Evolutionary conservation across 1,140 invertebrate species (phyloP).

Genomic region (Atta texana): DNA sequence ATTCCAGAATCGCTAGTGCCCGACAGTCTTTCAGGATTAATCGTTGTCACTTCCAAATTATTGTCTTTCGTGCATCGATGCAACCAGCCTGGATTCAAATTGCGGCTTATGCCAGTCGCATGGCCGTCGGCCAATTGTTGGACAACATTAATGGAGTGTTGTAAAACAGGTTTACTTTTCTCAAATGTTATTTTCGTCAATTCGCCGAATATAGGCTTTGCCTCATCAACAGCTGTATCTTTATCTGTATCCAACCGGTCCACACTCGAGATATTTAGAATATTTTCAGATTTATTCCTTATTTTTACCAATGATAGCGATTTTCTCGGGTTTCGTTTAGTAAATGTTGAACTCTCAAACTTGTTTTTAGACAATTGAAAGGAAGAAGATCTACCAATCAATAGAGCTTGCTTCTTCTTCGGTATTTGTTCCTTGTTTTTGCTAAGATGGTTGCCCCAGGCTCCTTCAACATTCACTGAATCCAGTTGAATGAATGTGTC

Average conservation of each 20-base stretch:
- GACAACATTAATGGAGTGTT: constrained; percentile 83
- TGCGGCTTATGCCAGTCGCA: constrained; percentile 75
- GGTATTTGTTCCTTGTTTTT: constrained; percentile 78
- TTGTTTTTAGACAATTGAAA: constrained; percentile 89
- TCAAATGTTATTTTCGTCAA: constrained; percentile 77
- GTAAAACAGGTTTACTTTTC: constrained; percentile 65
- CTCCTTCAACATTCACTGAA: constrained; percentile 83
- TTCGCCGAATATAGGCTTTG: constrained; percentile 69
- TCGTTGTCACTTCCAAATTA: constrained; percentile 54
- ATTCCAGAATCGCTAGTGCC: constrained; percentile 78
- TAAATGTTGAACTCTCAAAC: constrained; percentile 89
- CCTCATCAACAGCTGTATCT: constrained; percentile 25
- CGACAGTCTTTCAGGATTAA: constrained; percentile 71
- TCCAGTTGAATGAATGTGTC: neutral
- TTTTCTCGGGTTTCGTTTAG: constrained; percentile 92
- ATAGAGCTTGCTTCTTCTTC: constrained; percentile 76
- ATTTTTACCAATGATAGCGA: constrained; percentile 84
- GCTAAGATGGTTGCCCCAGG: constrained; percentile 88
- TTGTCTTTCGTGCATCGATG: constrained; percentile 82
- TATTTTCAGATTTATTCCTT: constrained; percentile 70
- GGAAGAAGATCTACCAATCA: constrained; percentile 82
- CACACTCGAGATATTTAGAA: neutral
- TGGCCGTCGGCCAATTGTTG: constrained; percentile 78
- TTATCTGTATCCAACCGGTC: neutral
- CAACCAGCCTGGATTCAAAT: constrained; percentile 87